phyloP scores from a whole-genome alignment of 2,113 vertebrate genomes.

The Leiothrix lutea region DNA sequence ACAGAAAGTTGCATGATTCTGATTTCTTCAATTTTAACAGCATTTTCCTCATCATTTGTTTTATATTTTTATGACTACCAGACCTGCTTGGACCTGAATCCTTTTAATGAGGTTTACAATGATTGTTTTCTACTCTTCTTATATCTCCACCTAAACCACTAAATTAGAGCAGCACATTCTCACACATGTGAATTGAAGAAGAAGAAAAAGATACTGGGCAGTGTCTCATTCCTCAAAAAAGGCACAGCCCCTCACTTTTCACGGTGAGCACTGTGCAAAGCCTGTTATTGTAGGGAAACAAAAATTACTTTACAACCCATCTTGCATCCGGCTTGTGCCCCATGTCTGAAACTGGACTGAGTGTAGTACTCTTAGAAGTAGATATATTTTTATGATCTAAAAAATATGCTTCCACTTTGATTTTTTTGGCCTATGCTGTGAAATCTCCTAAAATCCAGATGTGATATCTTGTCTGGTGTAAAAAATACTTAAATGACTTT shows the following conservation, averaged over 20 bases:
- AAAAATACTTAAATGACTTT: neutral
- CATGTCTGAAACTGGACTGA: neutral
- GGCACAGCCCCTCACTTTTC: neutral
- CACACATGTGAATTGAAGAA: neutral
- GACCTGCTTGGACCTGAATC: neutral
- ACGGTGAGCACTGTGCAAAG: neutral
- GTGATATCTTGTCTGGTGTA: neutral
- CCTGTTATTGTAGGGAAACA: neutral
- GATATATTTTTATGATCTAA: neutral
- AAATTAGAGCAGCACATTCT: constrained; percentile 43
- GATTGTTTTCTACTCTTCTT: constrained; percentile 57
- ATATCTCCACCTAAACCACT: constrained; percentile 18
- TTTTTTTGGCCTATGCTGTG: neutral
- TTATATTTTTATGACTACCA: neutral
- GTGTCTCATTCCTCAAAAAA: neutral
- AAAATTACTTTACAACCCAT: neutral
- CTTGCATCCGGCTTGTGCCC: neutral
- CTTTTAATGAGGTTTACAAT: constrained; percentile 66
- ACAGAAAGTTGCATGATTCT: neutral
- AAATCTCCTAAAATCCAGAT: neutral
- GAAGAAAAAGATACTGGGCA: neutral
- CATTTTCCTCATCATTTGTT: neutral
- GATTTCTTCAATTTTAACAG: neutral
- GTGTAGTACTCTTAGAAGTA: neutral
- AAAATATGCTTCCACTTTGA: neutral